Base-by-base conservation (phyloP, 2,113 vertebrate species). In the Bujurquina vittata region DNA sequence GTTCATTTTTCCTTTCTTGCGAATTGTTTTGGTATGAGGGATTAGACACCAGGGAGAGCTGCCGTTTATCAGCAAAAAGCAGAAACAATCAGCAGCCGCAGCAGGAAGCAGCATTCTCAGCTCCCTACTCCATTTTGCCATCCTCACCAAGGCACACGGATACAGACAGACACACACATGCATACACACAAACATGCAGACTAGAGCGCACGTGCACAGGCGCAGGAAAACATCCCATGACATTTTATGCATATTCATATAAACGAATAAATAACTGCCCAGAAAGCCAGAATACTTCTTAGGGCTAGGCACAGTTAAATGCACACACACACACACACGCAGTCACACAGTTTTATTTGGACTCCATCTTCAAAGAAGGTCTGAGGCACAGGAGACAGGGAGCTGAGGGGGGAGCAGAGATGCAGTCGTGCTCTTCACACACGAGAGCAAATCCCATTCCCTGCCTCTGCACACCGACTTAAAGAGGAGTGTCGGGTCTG, bases 71-170 rank as follows among this genome's bases (percentile, higher is more conserved):
- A 89, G 90, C 84, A 72, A 87, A 84, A 77, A 86, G 81, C 94
- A 93, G 93, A 93, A 92, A 92, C 93, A 94, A 94, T 94, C 93
- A 93, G 85, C 78, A 60, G 18, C 88, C 89, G 7, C 89, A 90
- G 90, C 91, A 91, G 89, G 92, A 92, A 85, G 88, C 83, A 3
- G 76, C 87, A 35, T 87, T 63, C 88, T 83, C 58, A 0, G 67
- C 85, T 93, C 60, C 77, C 78, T 57, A 20, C 88, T 91, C 82
- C 80, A 75, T 92, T 91, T 79, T 84, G 57, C 60, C 46, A 80
- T 54, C 82, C 35, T 57, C 18, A 3, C n/a, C 33, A 2, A 31
- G 56, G 56, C 14, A 18, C 40, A 76, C 46, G 40, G 3, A 78
- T 20, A 22, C n/a, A 54, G 40, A 43, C 57, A 35, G 23, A 77